Conservation (phyloP, 2,113 vertebrate species). For the Monopterus albus region DNA sequence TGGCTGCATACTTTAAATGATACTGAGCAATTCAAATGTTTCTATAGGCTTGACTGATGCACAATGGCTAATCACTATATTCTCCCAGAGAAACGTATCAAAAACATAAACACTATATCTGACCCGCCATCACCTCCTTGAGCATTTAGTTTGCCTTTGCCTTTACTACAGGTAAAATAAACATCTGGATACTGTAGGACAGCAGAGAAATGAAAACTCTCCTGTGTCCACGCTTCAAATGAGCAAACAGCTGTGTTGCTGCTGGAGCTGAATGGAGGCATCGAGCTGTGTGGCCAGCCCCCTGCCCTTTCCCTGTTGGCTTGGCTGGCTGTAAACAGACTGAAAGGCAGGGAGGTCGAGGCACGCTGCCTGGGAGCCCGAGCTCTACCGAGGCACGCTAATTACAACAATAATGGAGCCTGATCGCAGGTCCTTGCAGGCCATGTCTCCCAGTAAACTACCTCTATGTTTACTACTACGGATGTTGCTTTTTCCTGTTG, state of each 20-base stretch:
- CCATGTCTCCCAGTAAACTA: conserved; percentile 68
- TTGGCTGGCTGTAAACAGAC: conserved; percentile 70
- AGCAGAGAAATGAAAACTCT: conserved; percentile 60
- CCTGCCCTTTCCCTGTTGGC: conserved; percentile 70
- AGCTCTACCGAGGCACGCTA: conserved; percentile 67
- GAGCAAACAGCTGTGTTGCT: conserved; percentile 76
- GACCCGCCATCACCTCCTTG: conserved; percentile 7
- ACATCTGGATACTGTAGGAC: conserved; percentile 58
- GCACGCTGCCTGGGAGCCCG: conserved; percentile 66
- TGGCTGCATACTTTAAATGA: conserved; percentile 24
- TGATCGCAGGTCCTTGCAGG: conserved; percentile 73
- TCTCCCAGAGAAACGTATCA: conserved; percentile 34
- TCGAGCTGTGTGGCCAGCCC: conserved; percentile 58
- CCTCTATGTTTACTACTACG: conserved; percentile 55
- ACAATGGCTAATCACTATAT: conserved; percentile 27
- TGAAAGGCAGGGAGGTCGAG: conserved; percentile 74
- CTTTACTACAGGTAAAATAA: conserved; percentile 48
- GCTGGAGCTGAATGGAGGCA: conserved; percentile 55
- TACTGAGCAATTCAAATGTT: conserved; percentile 11
- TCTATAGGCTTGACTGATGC: conserved; percentile 28
- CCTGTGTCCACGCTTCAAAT: conserved; percentile 66
- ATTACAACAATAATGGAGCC: conserved; percentile 82
- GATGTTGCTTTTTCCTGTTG: conserved; percentile 67
- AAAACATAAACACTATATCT: conserved; percentile 26
- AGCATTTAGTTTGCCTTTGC: conserved; percentile 23